Percentiles rank a stretch among this genome's conserved stretches.
Conservation (phyloP, 2,113 vertebrate genomes). For the Trematomus loennbergii region DNA sequence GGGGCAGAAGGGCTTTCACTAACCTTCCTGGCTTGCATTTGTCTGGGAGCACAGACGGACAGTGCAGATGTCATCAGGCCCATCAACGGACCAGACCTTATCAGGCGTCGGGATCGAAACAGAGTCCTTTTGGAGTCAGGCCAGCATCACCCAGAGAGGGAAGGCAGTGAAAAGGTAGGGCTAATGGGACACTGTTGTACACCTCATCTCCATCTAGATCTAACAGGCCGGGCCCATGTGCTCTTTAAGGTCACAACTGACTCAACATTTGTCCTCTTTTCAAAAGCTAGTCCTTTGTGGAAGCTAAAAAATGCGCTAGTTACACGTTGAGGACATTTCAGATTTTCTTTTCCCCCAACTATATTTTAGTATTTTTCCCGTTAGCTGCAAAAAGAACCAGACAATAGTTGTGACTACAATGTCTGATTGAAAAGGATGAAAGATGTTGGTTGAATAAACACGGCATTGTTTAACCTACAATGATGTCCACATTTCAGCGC, state of each 20-base stretch:
- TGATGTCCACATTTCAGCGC: slow-evolving; percentile 41
- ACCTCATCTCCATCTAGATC: slow-evolving; percentile 85
- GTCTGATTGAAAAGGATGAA: slow-evolving; percentile 30
- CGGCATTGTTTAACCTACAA: slow-evolving; percentile 57
- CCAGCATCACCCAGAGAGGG: slow-evolving; percentile 81
- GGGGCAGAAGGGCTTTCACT: slow-evolving; percentile 44
- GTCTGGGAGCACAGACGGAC: slow-evolving; percentile 75
- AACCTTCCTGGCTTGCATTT: slow-evolving; percentile 64
- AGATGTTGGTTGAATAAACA: slow-evolving; percentile 53
- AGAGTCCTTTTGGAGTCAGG: slow-evolving; percentile 76
- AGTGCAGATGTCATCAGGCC: slow-evolving; percentile 81
- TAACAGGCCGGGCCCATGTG: slow-evolving; percentile 78
- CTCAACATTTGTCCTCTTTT: slow-evolving; percentile 58
- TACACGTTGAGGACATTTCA: not conserved
- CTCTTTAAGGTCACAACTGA: slow-evolving; percentile 84
- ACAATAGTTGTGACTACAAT: slow-evolving; percentile 28
- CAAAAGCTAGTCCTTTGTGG: slow-evolving; percentile 31
- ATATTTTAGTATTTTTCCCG: slow-evolving; percentile 3
- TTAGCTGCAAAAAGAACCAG: slow-evolving; percentile 12
- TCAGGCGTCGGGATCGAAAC: slow-evolving; percentile 80
- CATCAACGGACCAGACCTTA: slow-evolving; percentile 74
- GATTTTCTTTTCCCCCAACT: not conserved
- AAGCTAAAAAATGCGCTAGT: not conserved
- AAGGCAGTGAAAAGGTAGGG: slow-evolving; percentile 80
- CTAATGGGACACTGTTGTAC: slow-evolving; percentile 84